Evolutionary conservation across 2,888 invertebrate species (phyloP).

Genomic region (Exocentrus adspersus): DNA sequence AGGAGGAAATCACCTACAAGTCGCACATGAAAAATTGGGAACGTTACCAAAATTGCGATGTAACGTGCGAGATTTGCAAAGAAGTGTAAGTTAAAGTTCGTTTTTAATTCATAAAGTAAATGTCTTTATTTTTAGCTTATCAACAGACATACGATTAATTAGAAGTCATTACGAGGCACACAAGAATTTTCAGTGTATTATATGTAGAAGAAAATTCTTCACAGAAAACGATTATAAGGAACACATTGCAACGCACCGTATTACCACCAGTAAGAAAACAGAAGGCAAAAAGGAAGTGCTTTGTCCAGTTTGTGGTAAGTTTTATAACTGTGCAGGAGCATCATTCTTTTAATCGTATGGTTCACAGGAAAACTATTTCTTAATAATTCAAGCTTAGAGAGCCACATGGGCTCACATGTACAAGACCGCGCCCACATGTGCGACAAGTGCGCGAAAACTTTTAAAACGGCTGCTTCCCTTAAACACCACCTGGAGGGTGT

Average conservation of each 20-base stretch:
- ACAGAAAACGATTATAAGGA: too few species aligned
- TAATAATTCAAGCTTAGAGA: too few species aligned
- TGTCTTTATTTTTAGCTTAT: background rate
- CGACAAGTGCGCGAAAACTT: too few species aligned
- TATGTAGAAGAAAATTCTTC: background rate
- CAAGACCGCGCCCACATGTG: too few species aligned
- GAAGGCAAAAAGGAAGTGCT: background rate
- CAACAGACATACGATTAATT: too few species aligned
- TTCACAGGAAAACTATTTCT: too few species aligned
- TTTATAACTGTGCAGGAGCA: too few species aligned
- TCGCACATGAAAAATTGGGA: background rate
- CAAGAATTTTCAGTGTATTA: background rate
- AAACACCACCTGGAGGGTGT: too few species aligned
- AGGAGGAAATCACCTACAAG: background rate
- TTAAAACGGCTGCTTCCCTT: too few species aligned
- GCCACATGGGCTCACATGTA: too few species aligned
- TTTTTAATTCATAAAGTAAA: background rate
- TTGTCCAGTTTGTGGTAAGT: background rate
- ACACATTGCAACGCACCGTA: background rate
- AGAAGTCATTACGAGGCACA: background rate
- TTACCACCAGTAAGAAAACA: background rate
- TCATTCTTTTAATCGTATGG: too few species aligned
- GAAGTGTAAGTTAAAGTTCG: background rate
- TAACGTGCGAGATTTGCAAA: background rate
- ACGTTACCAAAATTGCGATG: background rate